phyloP scores from a whole-genome alignment of 2,797 vertebrate genomes.

The Thunnus albacares region DNA sequence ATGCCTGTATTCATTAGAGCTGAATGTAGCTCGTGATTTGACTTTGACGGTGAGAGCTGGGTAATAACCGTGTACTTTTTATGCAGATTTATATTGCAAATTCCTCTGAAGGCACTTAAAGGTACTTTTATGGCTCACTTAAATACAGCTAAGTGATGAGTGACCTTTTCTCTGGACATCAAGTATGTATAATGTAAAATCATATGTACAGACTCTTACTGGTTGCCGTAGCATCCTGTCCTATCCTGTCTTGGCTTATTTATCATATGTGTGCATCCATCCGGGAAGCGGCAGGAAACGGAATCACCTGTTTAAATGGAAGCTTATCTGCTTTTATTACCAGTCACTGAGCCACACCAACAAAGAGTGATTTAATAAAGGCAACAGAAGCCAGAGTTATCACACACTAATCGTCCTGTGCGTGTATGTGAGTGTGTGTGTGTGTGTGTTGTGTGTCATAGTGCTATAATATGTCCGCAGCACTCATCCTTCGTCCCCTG shows the following conservation, averaged over 20 bases:
- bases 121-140: constrained; percentile 30
- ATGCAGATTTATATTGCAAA: constrained; percentile 23
- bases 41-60: constrained; percentile 24
- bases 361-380: constrained; percentile 52
- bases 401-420: constrained; percentile 40
- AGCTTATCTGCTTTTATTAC: constrained; percentile 49
- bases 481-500: constrained; percentile 23
- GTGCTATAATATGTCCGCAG: constrained; percentile 8
- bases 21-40: constrained; percentile 4
- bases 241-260: background rate
- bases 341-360: constrained; percentile 36
- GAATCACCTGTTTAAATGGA: constrained; percentile 50
- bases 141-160: constrained; percentile 27
- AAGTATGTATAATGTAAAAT: background rate
- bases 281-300: constrained; percentile 34
- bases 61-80: constrained; percentile 32
- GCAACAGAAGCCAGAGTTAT: constrained; percentile 25
- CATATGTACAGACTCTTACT: no score
- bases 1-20: constrained; percentile 13
- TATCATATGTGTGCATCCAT: constrained; percentile 5
- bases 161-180: constrained; percentile 23
- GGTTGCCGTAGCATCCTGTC: background rate
- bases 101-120: constrained; percentile 24
- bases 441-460: constrained; percentile 33
- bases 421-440: constrained; percentile 17